A percentile compares a stretch with the other conserved stretches of the same genome.
These are phyloP conservation scores for Poeciliopsis prolifica DNA, from an alignment of 2,113 vertebrate genomes.

Conservation along the genomic window DNA sequence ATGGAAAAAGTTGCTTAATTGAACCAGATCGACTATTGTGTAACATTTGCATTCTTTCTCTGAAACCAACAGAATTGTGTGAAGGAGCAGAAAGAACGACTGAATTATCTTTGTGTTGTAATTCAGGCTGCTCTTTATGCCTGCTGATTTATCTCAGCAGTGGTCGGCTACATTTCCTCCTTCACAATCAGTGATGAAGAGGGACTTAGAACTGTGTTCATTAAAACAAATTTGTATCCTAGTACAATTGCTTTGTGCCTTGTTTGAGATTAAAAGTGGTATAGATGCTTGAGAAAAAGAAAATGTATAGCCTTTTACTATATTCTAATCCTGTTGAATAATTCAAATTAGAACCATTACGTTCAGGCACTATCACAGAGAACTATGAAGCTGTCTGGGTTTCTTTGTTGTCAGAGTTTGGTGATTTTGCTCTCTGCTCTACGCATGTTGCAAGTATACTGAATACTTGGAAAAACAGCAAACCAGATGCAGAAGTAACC, in stretches of 20 bases:
- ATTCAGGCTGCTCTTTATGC: constrained; percentile 64
- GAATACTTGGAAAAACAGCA: constrained; percentile 10
- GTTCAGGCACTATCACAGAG: background rate
- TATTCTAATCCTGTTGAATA: background rate
- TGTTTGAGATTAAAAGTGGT: constrained; percentile 45
- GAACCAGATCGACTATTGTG: constrained; percentile 73
- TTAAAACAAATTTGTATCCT: constrained; percentile 68
- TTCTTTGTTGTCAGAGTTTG: constrained; percentile 33
- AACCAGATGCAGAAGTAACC: constrained; percentile 35
- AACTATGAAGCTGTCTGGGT: constrained; percentile 28
- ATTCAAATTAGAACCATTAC: constrained; percentile 23
- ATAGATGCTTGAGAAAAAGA: constrained; percentile 34
- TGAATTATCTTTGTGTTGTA: constrained; percentile 66
- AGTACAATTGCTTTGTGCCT: constrained; percentile 36
- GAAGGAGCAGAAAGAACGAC: constrained; percentile 65
- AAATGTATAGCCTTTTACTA: constrained; percentile 6
- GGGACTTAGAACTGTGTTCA: constrained; percentile 66
- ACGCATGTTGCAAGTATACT: constrained; percentile 26
- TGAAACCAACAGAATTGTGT: constrained; percentile 59
- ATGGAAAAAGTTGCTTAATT: constrained; percentile 72
- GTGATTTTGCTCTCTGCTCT: constrained; percentile 23
- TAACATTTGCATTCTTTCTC: constrained; percentile 53
- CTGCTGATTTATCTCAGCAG: constrained; percentile 67
- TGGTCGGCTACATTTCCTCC: constrained; percentile 68
- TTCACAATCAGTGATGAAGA: constrained; percentile 65